Base-by-base conservation (phyloP, 2,888 invertebrate genomes). In the Salpingus planirostris region DNA sequence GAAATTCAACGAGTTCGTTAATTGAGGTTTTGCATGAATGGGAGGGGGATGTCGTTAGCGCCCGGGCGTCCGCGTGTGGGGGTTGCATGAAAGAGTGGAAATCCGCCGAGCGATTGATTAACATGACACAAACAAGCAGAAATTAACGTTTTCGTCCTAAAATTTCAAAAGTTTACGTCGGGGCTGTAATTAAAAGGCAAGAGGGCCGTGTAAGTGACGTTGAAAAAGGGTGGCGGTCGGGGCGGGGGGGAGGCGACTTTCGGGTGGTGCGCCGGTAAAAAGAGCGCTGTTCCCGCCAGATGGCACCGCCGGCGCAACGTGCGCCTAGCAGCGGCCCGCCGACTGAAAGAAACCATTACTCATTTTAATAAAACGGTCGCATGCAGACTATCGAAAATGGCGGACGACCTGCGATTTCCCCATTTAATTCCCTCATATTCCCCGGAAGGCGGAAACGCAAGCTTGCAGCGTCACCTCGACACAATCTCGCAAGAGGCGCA, bases 91-190 rank as follows among this genome's bases (percentile, higher is more conserved):
- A n/a, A n/a, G n/a, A n/a, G n/a, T n/a, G n/a, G n/a, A n/a, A n/a
- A n/a, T n/a, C n/a, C n/a, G n/a, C n/a, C n/a, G 40, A 38, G 49
- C 41, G 51, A 58, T 58, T 56, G 57, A 59, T 57, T 57, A 57
- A 57, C 55, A 57, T 58, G 59, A 57, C 59, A 59, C 47, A 54
- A 59, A 57, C 60, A 59, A 55, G 55, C 55, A 53, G 44, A 55
- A 57, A 57, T 55, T 56, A 55, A 54, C 51, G 53, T 55, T 57
- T 56, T 55, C 52, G 52, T 54, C 50, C 54, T 53, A 55, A 59
- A 60, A 56, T 58, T 59, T 58, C 55, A 60, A 59, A 59, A 60
- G 59, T 59, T 57, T 49, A 58, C 57, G 57, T 59, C 59, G 55
- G 46, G 40, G 43, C 27, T 27, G 55, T 60, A 60, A 60, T 60